Percentiles rank a stretch among this genome's conserved stretches.
phyloP scores from a whole-genome alignment of 2,113 vertebrate species.

The Lagopus muta region DNA sequence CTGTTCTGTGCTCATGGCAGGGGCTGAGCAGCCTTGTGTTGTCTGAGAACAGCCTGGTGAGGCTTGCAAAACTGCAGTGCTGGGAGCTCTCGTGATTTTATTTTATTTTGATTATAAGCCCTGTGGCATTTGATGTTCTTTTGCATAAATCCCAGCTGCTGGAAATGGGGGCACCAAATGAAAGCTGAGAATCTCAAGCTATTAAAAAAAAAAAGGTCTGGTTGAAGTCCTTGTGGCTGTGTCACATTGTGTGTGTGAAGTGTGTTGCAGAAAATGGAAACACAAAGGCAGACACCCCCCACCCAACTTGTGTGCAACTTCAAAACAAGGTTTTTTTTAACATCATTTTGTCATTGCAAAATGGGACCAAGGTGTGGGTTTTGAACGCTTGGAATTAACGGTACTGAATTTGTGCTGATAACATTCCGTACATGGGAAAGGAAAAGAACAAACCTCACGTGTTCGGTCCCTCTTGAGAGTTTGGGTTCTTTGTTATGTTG shows the following conservation, averaged over 20 bases:
- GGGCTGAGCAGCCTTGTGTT: neutral
- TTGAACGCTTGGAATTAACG: neutral
- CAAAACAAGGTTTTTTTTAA: neutral
- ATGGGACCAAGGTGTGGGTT: neutral
- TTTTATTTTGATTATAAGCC: constrained; percentile 57
- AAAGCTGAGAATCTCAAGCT: constrained; percentile 29
- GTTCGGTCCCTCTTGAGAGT: neutral
- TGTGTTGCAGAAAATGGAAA: neutral
- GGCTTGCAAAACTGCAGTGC: constrained; percentile 35
- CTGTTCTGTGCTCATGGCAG: neutral
- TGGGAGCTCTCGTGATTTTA: constrained; percentile 27
- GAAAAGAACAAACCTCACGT: neutral
- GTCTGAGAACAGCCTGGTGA: neutral
- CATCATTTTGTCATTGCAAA: neutral
- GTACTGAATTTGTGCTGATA: neutral
- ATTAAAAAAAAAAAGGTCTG: neutral
- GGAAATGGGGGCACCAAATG: constrained; percentile 30
- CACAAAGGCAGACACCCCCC: neutral
- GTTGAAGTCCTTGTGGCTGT: neutral
- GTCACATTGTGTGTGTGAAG: neutral
- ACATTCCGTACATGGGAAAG: neutral
- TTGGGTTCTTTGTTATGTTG: neutral
- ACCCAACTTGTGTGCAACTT: neutral
- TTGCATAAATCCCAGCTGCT: constrained; percentile 57
- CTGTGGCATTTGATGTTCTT: constrained; percentile 56